Conservation (phyloP, 1,140 invertebrate species). For the Zaprionus davidi region DNA sequence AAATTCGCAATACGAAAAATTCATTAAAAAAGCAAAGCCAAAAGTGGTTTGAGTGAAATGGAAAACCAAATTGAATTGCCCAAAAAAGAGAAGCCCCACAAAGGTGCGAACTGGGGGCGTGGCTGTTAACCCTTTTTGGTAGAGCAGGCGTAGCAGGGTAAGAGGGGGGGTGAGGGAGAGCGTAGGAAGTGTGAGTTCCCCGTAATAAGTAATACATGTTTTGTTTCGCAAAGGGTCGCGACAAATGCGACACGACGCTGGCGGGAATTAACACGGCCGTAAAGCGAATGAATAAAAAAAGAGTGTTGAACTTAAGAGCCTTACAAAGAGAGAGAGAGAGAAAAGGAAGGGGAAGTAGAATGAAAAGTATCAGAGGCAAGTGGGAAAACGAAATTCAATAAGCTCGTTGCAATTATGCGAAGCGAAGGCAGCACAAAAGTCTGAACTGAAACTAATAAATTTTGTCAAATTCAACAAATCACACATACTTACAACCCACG, state of each 20-base stretch:
- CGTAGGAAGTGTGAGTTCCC: not conserved
- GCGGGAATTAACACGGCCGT: constrained; percentile 32
- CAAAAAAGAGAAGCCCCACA: constrained; percentile 66
- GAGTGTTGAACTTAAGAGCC: constrained; percentile 32
- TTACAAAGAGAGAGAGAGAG: constrained; percentile 2
- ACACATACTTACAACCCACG: constrained; percentile 45
- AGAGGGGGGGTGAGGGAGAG: not conserved
- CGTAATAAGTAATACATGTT: constrained; percentile 54
- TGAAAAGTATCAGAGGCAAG: not conserved
- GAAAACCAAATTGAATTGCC: constrained; percentile 67
- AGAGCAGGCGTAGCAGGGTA: constrained; percentile 38
- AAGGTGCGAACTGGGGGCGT: constrained; percentile 60
- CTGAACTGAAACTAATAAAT: constrained; percentile 77
- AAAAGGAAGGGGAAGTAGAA: no score
- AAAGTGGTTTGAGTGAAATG: constrained; percentile 32
- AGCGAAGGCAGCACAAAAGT: constrained; percentile 43
- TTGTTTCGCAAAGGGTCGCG: constrained; percentile 33
- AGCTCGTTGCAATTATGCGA: not conserved
- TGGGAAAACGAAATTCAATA: constrained; percentile 15
- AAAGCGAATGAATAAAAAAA: constrained; percentile 27
- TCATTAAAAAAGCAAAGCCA: constrained; percentile 63
- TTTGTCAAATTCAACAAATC: constrained; percentile 74
- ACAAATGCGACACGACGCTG: constrained; percentile 22
- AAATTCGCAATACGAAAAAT: constrained; percentile 55
- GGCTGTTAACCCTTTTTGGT: constrained; percentile 56